A percentile compares a stretch with the other conserved stretches of the same genome.
Conservation (phyloP, 2,888 invertebrate species). For the Agrotis ipsilon region DNA sequence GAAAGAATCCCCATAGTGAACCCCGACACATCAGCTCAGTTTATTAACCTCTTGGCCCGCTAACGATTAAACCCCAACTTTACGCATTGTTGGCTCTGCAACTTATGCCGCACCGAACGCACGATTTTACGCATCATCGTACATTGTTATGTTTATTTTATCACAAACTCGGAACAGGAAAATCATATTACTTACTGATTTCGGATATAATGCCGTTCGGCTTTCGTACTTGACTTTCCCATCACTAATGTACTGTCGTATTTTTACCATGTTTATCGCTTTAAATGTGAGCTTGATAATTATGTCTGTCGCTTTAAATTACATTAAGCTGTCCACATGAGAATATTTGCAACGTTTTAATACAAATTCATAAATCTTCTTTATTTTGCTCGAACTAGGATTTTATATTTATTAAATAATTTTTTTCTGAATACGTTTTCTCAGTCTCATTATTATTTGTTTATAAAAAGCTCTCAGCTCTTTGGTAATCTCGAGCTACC, state of each 20-base stretch:
- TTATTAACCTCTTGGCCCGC: conserved; percentile 54
- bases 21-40: conserved; percentile 39
- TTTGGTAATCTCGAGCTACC: neutral
- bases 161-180: conserved; percentile 57
- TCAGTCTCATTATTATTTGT: neutral
- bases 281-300: conserved; percentile 10
- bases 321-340: neutral
- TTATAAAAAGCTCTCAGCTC: neutral
- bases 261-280: neutral
- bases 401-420: neutral
- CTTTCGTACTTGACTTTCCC: conserved; percentile 14
- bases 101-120: conserved; percentile 54
- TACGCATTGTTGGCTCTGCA: conserved; percentile 64
- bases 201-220: conserved; percentile 21
- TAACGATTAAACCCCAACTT: conserved; percentile 64
- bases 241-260: conserved; percentile 3
- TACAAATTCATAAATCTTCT: too few species aligned
- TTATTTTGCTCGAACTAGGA: neutral
- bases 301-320: conserved; percentile 1
- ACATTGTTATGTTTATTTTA: conserved; percentile 68
- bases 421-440: neutral
- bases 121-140: conserved; percentile 66
- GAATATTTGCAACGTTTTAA: neutral
- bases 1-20: conserved; percentile 8
- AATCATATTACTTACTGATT: conserved; percentile 61